A percentile compares a stretch with the other conserved stretches of the same genome.
Conservation (phyloP, 2,888 invertebrate species). For the Trachelus tabidus region DNA sequence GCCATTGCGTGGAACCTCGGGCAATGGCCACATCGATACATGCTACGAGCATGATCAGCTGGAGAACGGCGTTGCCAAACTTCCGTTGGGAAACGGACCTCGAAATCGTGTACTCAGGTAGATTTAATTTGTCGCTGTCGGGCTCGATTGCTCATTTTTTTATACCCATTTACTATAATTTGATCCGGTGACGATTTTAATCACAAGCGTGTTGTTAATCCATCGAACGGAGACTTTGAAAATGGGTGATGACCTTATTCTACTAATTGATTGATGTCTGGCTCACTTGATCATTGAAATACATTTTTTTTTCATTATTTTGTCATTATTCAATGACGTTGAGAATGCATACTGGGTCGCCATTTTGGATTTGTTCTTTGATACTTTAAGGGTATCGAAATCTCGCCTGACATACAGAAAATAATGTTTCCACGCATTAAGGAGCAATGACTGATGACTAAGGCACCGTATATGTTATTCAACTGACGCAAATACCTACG, state of each 20-base stretch:
- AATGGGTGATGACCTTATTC: neutral
- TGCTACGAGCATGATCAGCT: conserved; percentile 39
- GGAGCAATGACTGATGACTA: neutral
- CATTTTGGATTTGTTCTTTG: neutral
- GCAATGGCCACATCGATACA: conserved; percentile 35
- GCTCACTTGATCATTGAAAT: neutral
- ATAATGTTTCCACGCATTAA: neutral
- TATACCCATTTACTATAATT: neutral
- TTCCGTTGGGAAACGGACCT: conserved; percentile 37
- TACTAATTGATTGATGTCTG: neutral
- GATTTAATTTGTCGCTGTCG: neutral
- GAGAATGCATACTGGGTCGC: neutral
- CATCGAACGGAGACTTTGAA: neutral
- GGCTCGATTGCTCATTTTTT: neutral
- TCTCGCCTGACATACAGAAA: neutral
- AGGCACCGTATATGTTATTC: neutral
- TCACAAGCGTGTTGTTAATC: neutral
- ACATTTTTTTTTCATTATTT: neutral
- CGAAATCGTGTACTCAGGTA: conserved; percentile 58
- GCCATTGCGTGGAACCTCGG: conserved; percentile 39
- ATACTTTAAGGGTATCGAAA: neutral
- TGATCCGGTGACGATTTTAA: neutral
- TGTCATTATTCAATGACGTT: neutral
- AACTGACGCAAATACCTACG: neutral
- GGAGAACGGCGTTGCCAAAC: conserved; percentile 33